phyloP scores from a whole-genome alignment of 1,140 invertebrate genomes.

The Camponotus vicinus region DNA sequence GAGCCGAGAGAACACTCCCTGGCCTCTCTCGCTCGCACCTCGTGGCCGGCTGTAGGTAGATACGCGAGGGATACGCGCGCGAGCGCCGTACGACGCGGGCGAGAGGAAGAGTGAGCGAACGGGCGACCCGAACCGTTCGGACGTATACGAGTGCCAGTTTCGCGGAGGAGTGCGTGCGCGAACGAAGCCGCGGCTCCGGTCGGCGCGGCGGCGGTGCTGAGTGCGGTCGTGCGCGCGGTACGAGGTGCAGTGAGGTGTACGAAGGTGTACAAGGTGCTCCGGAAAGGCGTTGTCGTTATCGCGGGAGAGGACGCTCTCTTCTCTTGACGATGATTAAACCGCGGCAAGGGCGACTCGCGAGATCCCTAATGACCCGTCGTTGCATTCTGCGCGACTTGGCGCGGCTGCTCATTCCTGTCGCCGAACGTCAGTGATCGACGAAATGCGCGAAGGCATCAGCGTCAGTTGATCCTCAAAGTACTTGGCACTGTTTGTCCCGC shows the following conservation, averaged over 20 bases:
- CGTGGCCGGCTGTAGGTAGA: conserved; percentile 67
- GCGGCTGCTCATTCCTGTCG: conserved; percentile 22
- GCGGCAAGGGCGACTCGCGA: neutral
- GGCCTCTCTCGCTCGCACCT: conserved; percentile 58
- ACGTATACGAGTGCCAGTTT: conserved; percentile 59
- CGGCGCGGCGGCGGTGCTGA: conserved; percentile 15
- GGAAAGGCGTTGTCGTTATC: conserved; percentile 68
- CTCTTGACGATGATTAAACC: conserved; percentile 28
- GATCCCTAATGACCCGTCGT: neutral
- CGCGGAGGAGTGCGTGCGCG: conserved; percentile 63
- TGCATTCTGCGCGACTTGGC: conserved; percentile 6
- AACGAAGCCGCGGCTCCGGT: conserved; percentile 37
- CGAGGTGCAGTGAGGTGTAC: conserved; percentile 22
- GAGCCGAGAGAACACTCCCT: conserved; percentile 65
- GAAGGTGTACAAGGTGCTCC: conserved; percentile 22
- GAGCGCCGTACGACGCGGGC: conserved; percentile 50
- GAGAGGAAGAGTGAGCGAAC: conserved; percentile 44
- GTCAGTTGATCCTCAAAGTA: conserved; percentile 56
- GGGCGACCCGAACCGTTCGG: neutral
- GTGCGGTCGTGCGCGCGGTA: conserved; percentile 4
- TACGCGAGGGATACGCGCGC: conserved; percentile 59
- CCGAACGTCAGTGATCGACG: conserved; percentile 51
- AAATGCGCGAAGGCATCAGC: conserved; percentile 58
- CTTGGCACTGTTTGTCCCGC: conserved; percentile 8
- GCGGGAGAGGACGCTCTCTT: conserved; percentile 8